Conservation (phyloP, 2,113 vertebrate species). For the cattle (Bos taurus) region DNA sequence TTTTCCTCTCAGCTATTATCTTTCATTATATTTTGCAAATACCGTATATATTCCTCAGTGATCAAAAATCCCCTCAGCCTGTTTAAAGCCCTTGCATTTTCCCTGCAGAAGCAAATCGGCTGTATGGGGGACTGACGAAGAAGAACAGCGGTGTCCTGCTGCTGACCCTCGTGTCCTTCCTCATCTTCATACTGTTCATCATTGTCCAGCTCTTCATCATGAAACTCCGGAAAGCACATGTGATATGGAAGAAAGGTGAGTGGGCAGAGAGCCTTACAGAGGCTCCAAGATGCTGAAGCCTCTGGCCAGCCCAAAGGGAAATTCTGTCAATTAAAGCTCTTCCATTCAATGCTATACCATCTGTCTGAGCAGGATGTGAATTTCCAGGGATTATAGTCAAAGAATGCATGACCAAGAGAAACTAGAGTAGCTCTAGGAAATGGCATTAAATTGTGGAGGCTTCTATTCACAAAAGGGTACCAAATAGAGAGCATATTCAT, state of each 20-base stretch:
- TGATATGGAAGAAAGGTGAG: slow-evolving; percentile 90
- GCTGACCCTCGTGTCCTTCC: slow-evolving; percentile 85
- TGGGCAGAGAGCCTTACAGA: accelerated
- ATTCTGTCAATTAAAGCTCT: not conserved
- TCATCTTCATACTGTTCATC: slow-evolving; percentile 84
- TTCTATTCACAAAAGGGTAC: not conserved
- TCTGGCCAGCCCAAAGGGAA: not conserved
- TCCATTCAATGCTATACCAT: not conserved
- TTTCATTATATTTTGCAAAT: not conserved
- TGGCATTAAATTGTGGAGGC: not conserved
- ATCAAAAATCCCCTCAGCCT: not conserved
- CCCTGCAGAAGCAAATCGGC: slow-evolving; percentile 35
- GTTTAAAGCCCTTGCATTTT: not conserved
- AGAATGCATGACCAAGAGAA: not conserved
- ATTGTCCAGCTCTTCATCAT: slow-evolving; percentile 87
- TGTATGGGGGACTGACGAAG: not conserved
- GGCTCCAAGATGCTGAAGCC: not conserved
- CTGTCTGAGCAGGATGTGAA: not conserved
- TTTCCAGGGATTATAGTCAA: not conserved
- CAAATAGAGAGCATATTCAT: not conserved
- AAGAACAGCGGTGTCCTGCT: slow-evolving; percentile 77
- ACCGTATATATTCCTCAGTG: not conserved
- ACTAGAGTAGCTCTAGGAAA: not conserved
- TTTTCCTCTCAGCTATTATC: not conserved
- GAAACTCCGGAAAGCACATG: slow-evolving; percentile 88